Evolutionary conservation across 2,113 vertebrate species (phyloP).

Genomic region (Odocoileus hemionus): DNA sequence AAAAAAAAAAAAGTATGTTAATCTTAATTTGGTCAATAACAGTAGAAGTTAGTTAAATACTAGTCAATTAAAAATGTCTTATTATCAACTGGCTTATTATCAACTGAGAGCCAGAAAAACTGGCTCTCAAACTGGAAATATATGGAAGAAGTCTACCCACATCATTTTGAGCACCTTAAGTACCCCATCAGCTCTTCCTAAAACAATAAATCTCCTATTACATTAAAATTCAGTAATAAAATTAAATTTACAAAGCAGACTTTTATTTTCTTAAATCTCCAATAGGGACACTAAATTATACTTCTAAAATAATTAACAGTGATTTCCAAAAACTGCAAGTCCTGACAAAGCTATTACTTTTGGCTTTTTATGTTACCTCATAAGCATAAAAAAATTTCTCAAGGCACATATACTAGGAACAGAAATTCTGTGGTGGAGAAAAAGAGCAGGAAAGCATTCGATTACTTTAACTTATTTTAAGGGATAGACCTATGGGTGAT

Average conservation of each 20-base stretch:
- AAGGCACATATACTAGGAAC: background rate
- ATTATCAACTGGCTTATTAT: background rate
- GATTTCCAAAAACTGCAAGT: slow-evolving; percentile 3
- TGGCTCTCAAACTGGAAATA: background rate
- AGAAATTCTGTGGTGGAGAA: background rate
- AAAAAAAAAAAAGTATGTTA: slow-evolving; percentile 48
- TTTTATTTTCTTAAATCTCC: background rate
- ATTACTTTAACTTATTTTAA: background rate
- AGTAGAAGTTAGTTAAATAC: slow-evolving; percentile 28
- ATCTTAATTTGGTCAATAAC: slow-evolving; percentile 27
- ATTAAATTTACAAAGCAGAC: background rate
- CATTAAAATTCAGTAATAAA: slow-evolving; percentile 35
- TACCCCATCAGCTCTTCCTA: background rate
- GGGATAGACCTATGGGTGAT: background rate
- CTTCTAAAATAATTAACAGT: background rate
- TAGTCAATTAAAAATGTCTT: slow-evolving; percentile 10
- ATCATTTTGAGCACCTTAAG: background rate
- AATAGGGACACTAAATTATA: background rate
- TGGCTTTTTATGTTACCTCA: background rate
- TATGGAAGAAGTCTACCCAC: background rate
- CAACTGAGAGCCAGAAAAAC: background rate
- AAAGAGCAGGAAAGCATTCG: background rate
- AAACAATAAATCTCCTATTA: background rate
- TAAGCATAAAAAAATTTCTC: background rate
- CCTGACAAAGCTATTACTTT: background rate